Conservation (phyloP, 1,140 invertebrate species). For the Anoplophora glabripennis region DNA sequence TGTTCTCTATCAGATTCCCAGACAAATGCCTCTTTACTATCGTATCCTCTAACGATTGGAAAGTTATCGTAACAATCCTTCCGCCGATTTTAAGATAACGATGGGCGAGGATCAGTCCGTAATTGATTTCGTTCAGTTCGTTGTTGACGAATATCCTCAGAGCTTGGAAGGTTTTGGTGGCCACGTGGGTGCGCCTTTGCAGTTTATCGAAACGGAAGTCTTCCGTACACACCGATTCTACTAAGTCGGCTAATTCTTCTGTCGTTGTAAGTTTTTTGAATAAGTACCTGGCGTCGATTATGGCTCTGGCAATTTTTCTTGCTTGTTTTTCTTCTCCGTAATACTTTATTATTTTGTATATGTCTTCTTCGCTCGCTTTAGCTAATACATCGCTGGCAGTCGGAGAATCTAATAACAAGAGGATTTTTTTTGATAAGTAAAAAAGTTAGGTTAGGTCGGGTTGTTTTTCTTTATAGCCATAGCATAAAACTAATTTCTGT, state of each 20-base stretch:
- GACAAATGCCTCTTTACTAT: slow-evolving; percentile 88
- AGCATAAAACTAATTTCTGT: no score
- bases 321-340: slow-evolving; percentile 91
- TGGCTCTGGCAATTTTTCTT: slow-evolving; percentile 80
- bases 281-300: slow-evolving; percentile 83
- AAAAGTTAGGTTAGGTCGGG: no score
- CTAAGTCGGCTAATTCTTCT: slow-evolving; percentile 74
- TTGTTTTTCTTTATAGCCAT: no score
- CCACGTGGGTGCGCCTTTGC: slow-evolving; percentile 71
- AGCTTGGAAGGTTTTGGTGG: slow-evolving; percentile 93
- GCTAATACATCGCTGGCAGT: slow-evolving; percentile 86
- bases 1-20: slow-evolving; percentile 69
- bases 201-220: slow-evolving; percentile 64
- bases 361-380: slow-evolving; percentile 70
- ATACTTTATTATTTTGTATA: slow-evolving; percentile 78
- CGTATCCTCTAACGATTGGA: slow-evolving; percentile 94
- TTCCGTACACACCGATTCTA: slow-evolving; percentile 65
- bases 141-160: slow-evolving; percentile 96
- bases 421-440: not conserved
- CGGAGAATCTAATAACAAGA: slow-evolving; percentile 53
- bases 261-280: slow-evolving; percentile 81
- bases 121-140: slow-evolving; percentile 94
- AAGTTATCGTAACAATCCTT: slow-evolving; percentile 76
- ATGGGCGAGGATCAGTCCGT: slow-evolving; percentile 76
- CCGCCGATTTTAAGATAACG: slow-evolving; percentile 76